Evolutionary conservation across 2,888 invertebrate genomes (phyloP).

Genomic region (Drosophila neutralis): DNA sequence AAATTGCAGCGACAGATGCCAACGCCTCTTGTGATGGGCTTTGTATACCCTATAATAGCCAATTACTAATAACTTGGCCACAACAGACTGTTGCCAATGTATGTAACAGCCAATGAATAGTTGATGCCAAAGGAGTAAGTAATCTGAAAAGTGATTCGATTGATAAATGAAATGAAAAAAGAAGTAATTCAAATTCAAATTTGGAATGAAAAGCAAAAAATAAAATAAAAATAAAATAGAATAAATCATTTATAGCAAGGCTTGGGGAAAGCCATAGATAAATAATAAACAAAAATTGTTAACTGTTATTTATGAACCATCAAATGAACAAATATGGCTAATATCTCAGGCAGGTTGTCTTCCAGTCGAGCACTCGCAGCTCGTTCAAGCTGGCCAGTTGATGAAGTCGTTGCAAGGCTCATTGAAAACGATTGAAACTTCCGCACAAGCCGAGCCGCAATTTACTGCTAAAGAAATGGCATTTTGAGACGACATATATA

Average conservation of each 20-base stretch:
- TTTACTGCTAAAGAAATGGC: conserved; percentile 11
- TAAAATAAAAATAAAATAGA: background rate
- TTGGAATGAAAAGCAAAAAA: background rate
- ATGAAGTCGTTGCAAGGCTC: conserved; percentile 27
- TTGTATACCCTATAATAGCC: conserved; percentile 28
- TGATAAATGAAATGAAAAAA: no score
- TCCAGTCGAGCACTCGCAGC: background rate
- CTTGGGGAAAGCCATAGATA: background rate
- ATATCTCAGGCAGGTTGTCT: conserved; percentile 2
- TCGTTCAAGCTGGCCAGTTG: background rate
- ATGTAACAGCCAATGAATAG: background rate
- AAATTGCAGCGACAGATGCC: conserved; percentile 47
- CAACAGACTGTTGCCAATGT: background rate
- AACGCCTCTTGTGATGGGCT: conserved; percentile 28
- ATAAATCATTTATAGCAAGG: background rate
- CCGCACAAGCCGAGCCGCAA: conserved; percentile 41
- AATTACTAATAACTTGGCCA: background rate
- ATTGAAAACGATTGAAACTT: conserved; percentile 76
- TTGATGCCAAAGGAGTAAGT: background rate
- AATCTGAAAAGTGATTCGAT: background rate
- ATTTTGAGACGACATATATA: conserved; percentile 8
- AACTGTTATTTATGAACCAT: background rate
- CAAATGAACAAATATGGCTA: background rate
- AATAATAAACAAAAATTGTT: background rate
- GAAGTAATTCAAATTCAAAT: no score